Base-by-base conservation (phyloP, 2,888 invertebrate species). In the Lycaena phlaeas region DNA sequence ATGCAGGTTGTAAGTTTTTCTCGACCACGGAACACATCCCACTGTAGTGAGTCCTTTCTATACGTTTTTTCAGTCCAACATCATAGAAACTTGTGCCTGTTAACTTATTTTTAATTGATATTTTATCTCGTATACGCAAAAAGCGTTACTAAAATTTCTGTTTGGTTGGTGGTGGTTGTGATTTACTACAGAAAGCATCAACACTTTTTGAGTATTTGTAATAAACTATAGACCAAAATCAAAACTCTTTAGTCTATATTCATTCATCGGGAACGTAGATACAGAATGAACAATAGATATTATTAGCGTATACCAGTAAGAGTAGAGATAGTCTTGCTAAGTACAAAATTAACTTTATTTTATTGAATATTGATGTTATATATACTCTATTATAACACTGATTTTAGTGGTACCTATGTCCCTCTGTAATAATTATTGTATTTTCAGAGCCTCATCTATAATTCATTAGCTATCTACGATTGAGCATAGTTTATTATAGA, bases 1-100 rank as follows among this genome's bases (percentile, higher is more conserved):
- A 85, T 84, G 85, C 79, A 81, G 82, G 85, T 77, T 78, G 81
- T 74, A 75, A 76, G 82, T 79, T 84, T 82, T 84, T 77, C 78
- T 76, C 62, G 64, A 70, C 66, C 72, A 75, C 76, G 72, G 66
- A 71, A 67, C 75, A 76, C 77, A 75, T 81, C 71, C 75, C 81
- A 78, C 62, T 67, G 75, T 66, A 65, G 64, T 63, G 58, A 63
- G 62, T 63, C 57, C 62, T 68, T 70, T 66, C 64, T 53, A 66
- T 60, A 64, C 56, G 57, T 56, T 61, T 72, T 61, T 51, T 62
- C 44, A 48, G 57, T 59, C 51, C 57, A 56, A 52, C 61, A 61
- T 66, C 54, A 60, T 62, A 59, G 51, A 66, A 71, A 67, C 56
- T 56, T 60, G 46, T 61, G 50, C 61, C 64, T 61, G 63, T 61